Evolutionary conservation across 2,113 vertebrate species (phyloP).

Genomic region (Solea solea): DNA sequence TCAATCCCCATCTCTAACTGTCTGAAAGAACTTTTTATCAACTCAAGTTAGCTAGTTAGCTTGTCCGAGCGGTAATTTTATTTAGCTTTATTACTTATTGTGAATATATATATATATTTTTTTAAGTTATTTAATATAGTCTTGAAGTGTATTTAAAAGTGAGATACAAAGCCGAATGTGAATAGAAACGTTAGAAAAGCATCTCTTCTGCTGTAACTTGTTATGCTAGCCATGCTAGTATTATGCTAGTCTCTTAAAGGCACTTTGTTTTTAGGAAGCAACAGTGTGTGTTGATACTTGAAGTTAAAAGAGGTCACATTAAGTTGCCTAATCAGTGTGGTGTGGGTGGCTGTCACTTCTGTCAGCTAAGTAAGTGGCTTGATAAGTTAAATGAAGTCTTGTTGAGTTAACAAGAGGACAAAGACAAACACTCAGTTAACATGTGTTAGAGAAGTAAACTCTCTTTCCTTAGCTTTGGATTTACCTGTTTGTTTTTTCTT

Average conservation of each 20-base stretch:
- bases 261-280: too few relatives aligned
- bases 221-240: background rate
- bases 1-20: too few relatives aligned
- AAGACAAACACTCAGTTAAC: background rate
- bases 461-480: background rate
- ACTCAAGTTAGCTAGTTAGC: background rate
- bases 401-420: slow-evolving; percentile 17
- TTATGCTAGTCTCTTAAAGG: too few relatives aligned
- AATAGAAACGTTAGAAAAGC: background rate
- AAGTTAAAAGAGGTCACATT: too few relatives aligned
- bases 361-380: too few relatives aligned
- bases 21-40: background rate
- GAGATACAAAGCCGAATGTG: background rate
- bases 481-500: too few relatives aligned
- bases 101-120: background rate
- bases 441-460: slow-evolving; percentile 17
- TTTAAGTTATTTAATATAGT: too few relatives aligned
- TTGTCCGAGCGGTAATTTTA: background rate
- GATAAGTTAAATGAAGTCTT: too few relatives aligned
- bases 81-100: background rate
- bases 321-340: too few relatives aligned
- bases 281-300: too few relatives aligned
- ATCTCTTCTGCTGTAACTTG: background rate
- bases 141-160: background rate
- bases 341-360: too few relatives aligned